Evolutionary conservation across 2,113 vertebrate species (phyloP).

Genomic region (Carassius carassius): DNA sequence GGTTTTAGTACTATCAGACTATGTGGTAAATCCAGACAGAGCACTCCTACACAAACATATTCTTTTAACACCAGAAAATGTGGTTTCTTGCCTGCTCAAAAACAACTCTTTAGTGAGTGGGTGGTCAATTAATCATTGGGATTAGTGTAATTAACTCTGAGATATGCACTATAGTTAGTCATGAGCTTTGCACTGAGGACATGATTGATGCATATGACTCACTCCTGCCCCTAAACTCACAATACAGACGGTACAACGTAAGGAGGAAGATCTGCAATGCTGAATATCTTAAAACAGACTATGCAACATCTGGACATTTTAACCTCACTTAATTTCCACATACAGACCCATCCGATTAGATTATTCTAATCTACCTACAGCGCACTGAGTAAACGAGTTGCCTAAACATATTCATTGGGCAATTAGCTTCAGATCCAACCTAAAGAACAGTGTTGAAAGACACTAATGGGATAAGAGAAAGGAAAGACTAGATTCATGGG

Average conservation of each 20-base stretch:
- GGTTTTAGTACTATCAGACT: not conserved
- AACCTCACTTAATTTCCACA: not conserved
- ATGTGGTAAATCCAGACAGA: not conserved
- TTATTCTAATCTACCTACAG: slow-evolving; percentile 18
- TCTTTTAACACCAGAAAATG: not conserved
- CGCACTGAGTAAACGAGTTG: slow-evolving; percentile 17
- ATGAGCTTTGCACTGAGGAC: not conserved
- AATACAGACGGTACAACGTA: not conserved
- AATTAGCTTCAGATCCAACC: slow-evolving; percentile 10
- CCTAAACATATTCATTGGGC: slow-evolving; percentile 22
- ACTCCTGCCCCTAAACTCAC: slow-evolving; percentile 1
- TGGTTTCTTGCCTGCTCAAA: not conserved
- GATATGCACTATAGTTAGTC: not conserved
- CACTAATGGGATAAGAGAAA: not conserved
- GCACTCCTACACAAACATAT: not conserved
- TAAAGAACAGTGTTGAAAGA: slow-evolving; percentile 8
- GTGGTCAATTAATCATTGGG: slow-evolving; percentile 30
- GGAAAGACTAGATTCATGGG: not conserved
- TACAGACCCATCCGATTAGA: not conserved
- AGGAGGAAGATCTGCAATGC: slow-evolving; percentile 14
- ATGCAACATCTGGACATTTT: slow-evolving; percentile 10
- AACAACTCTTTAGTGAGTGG: not conserved
- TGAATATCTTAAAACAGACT: slow-evolving; percentile 3
- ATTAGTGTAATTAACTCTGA: slow-evolving; percentile 5
- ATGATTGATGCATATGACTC: slow-evolving; percentile 25